Percentiles rank a stretch among this genome's conserved stretches.
Evolutionary conservation across 2,113 vertebrate species (phyloP).

Genomic region (Pluvianellus socialis): DNA sequence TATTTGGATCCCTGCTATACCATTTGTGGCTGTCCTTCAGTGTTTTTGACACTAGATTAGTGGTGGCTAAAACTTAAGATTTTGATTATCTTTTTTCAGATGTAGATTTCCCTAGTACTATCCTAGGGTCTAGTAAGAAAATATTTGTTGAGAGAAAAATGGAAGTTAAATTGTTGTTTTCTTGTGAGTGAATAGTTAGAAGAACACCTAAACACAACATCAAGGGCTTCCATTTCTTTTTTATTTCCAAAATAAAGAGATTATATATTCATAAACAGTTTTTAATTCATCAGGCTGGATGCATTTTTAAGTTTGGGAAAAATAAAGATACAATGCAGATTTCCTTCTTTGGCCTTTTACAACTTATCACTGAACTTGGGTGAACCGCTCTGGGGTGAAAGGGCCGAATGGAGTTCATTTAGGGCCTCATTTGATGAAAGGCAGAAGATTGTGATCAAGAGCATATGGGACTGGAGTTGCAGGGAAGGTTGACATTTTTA

Average conservation of each 20-base stretch:
- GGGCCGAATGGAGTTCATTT: not conserved
- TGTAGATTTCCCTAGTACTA: not conserved
- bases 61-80: not conserved
- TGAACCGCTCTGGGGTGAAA: slow-evolving; percentile 28
- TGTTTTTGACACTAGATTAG: not conserved
- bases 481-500: slow-evolving; percentile 68
- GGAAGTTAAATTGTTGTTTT: not conserved
- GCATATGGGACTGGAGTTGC: slow-evolving; percentile 38
- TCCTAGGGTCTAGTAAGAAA: not conserved
- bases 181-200: not conserved
- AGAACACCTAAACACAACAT: not conserved
- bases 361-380: slow-evolving; percentile 49
- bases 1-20: not conserved
- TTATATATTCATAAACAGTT: not conserved
- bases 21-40: not conserved
- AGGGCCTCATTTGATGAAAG: slow-evolving; percentile 67
- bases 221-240: not conserved
- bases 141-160: not conserved
- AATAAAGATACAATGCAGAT: not conserved
- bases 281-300: not conserved
- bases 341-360: slow-evolving; percentile 27
- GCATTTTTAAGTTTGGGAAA: not conserved
- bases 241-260: not conserved
- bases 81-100: not conserved
- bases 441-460: slow-evolving; percentile 71